Conservation (phyloP, 2,888 invertebrate species). For the Trypoxylon attenuatum region DNA sequence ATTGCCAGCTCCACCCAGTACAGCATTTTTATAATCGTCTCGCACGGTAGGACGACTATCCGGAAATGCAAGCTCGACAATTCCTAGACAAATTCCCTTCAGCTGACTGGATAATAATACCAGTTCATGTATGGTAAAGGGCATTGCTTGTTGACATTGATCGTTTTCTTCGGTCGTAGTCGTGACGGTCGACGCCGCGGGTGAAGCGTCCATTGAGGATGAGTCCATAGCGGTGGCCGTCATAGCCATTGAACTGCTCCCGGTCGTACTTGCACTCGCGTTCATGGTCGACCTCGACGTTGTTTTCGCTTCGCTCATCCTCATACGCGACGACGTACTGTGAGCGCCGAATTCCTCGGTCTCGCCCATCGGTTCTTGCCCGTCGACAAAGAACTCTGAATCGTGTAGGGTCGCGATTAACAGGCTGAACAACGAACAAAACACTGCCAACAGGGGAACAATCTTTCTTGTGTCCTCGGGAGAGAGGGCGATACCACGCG, state of each 20-base stretch:
- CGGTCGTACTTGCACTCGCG: no score
- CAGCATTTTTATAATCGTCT: constrained; percentile 79
- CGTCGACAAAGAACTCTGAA: constrained; percentile 83
- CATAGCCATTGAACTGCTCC: no score
- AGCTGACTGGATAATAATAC: constrained; percentile 83
- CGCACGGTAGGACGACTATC: constrained; percentile 81
- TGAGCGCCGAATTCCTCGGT: no score
- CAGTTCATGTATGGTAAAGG: constrained; percentile 86
- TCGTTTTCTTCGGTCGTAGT: neutral
- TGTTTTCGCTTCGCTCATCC: no score
- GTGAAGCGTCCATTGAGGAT: no score
- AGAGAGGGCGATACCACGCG: constrained; percentile 80
- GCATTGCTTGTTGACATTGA: constrained; percentile 75
- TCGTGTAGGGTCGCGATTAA: constrained; percentile 90
- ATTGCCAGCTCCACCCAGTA: no score
- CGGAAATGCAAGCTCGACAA: constrained; percentile 91
- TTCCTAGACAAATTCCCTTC: constrained; percentile 87
- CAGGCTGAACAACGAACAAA: constrained; percentile 88
- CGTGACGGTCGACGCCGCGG: neutral
- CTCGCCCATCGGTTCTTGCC: constrained; percentile 53
- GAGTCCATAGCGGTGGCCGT: no score
- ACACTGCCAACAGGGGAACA: constrained; percentile 87
- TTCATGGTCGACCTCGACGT: no score
- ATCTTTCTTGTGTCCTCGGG: constrained; percentile 80
- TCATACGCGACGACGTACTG: no score